phyloP scores from a whole-genome alignment of 2,888 invertebrate species.

The Antheraea assamensis region DNA sequence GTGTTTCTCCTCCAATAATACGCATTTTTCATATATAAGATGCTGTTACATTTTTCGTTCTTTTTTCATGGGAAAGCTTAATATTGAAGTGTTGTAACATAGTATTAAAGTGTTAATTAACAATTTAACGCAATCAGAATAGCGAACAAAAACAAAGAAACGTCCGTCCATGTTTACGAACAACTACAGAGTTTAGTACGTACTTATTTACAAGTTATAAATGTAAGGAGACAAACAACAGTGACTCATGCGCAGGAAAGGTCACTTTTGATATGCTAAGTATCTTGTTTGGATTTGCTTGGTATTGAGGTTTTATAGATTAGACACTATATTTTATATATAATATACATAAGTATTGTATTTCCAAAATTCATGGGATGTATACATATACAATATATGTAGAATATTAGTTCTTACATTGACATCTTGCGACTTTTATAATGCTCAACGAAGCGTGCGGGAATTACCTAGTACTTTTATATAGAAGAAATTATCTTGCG shows the following conservation, averaged over 20 bases:
- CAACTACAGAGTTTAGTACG: background rate
- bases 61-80: background rate
- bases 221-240: background rate
- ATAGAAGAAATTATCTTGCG: background rate
- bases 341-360: background rate
- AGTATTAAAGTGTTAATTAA: too few species aligned
- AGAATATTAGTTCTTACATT: too few species aligned
- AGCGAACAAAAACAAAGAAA: background rate
- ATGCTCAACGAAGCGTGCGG: too few species aligned
- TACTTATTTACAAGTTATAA: conserved; percentile 8
- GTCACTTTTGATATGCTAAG: background rate
- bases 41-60: background rate
- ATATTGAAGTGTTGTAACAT: too few species aligned
- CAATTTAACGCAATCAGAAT: background rate
- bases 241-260: conserved; percentile 6
- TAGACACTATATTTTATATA: background rate
- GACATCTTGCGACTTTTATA: too few species aligned
- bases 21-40: too few species aligned
- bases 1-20: too few species aligned
- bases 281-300: conserved; percentile 3
- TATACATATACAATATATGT: too few species aligned
- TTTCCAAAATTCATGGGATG: background rate
- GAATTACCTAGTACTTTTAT: background rate
- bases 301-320: background rate
- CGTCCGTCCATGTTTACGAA: conserved; percentile 7